These are phyloP conservation scores for Oreochromis grahami DNA, from an alignment of 2,797 vertebrate genomes.

Conservation along the genomic window DNA sequence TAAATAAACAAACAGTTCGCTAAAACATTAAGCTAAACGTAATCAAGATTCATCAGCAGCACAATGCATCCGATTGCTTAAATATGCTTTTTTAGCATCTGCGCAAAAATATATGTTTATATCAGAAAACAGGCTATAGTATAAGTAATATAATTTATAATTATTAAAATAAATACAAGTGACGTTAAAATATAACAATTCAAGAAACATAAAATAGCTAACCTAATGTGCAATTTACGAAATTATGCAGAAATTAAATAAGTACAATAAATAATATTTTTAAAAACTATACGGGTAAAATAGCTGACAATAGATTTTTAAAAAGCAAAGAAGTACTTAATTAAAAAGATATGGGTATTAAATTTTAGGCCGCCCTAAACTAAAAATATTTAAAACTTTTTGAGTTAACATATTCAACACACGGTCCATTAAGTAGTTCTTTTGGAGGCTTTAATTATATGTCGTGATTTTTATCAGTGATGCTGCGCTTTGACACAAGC, in stretches of 20 bases:
- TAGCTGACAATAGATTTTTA: not conserved
- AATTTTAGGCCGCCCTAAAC: not conserved
- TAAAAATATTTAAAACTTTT: not conserved
- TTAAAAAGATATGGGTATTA: not conserved
- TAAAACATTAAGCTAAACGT: not conserved
- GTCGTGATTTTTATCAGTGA: not conserved
- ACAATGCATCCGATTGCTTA: not conserved
- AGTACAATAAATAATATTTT: too few species aligned
- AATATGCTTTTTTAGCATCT: not conserved
- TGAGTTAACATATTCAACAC: not conserved
- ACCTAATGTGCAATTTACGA: not conserved
- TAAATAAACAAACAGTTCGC: not conserved
- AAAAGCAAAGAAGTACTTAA: not conserved
- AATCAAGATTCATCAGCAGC: not conserved
- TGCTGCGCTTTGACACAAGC: not conserved
- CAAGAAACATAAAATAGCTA: not conserved
- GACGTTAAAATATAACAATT: not conserved
- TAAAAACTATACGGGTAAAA: not conserved
- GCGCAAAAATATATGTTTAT: not conserved
- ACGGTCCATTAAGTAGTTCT: rapidly evolving
- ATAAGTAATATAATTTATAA: not conserved
- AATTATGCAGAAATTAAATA: not conserved
- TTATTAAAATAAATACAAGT: not conserved
- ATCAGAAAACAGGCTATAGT: not conserved
- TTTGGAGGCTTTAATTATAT: not conserved